phyloP scores from a whole-genome alignment of 1,140 invertebrate species.

The Bombus vancouverensis region DNA sequence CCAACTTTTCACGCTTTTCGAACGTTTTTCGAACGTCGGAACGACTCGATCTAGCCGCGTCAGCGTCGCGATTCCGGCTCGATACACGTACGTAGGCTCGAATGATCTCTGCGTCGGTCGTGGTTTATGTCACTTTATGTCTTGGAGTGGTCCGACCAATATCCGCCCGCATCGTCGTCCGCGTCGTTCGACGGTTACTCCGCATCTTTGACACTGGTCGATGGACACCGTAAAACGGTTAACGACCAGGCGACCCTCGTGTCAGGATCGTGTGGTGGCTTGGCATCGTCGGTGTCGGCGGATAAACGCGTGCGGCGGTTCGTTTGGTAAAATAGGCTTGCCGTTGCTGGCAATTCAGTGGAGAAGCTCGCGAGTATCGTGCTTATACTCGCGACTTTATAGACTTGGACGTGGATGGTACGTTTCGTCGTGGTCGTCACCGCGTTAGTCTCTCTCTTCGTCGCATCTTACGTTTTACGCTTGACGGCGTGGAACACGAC shows the following conservation, averaged over 20 bases:
- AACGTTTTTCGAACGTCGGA: too few relatives aligned
- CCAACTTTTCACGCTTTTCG: too few relatives aligned
- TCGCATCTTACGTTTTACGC: constrained; percentile 29
- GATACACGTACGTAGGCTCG: background rate
- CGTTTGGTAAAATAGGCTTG: background rate
- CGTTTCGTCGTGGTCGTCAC: background rate
- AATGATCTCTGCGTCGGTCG: background rate
- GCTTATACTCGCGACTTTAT: constrained; percentile 10
- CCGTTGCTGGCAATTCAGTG: background rate
- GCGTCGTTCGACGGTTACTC: constrained; percentile 9
- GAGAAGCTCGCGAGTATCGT: background rate
- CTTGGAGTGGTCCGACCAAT: constrained; percentile 41
- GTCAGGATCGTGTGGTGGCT: constrained; percentile 12
- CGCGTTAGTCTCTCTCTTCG: background rate
- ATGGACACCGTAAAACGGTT: constrained; percentile 51
- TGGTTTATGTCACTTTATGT: background rate
- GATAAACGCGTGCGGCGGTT: constrained; percentile 34
- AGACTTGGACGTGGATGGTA: background rate
- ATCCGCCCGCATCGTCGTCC: constrained; percentile 40
- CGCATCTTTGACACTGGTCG: constrained; percentile 45
- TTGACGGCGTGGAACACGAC: constrained; percentile 36
- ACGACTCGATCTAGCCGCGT: too few relatives aligned
- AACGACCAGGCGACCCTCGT: constrained; percentile 39
- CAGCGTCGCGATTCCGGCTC: too few relatives aligned
- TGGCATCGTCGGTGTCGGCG: constrained; percentile 20